phyloP scores from a whole-genome alignment of 2,888 invertebrate species.

The Corythucha ciliata region DNA sequence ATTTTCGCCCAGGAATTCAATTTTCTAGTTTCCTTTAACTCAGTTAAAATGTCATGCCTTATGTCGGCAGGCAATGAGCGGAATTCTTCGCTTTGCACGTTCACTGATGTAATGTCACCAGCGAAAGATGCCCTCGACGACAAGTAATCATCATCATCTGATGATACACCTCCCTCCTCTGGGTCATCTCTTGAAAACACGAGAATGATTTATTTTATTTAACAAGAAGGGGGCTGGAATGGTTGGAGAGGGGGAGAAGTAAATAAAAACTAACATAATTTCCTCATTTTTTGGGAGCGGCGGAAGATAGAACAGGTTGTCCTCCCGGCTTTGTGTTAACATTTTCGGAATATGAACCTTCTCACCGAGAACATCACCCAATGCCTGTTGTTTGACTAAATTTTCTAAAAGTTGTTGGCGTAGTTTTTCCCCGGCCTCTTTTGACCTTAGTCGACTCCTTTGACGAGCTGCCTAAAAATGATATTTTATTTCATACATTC shows the following conservation, averaged over 20 bases:
- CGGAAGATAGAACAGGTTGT: constrained; percentile 55
- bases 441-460: constrained; percentile 58
- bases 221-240: too few relatives aligned
- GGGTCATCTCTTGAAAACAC: too few relatives aligned
- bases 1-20: constrained; percentile 80
- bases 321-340: constrained; percentile 28
- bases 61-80: constrained; percentile 73
- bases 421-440: constrained; percentile 60
- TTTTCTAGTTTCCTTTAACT: constrained; percentile 83
- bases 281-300: too few relatives aligned
- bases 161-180: too few relatives aligned
- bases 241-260: too few relatives aligned
- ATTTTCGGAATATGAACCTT: constrained; percentile 27
- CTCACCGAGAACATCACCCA: constrained; percentile 41
- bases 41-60: constrained; percentile 84
- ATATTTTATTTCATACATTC: too few relatives aligned
- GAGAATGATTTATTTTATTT: too few relatives aligned
- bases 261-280: too few relatives aligned
- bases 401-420: constrained; percentile 63
- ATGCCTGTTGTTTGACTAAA: constrained; percentile 66
- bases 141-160: too few relatives aligned
- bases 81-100: constrained; percentile 71
- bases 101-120: constrained; percentile 44
- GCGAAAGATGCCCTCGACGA: too few relatives aligned
- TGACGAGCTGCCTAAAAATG: constrained; percentile 62